Conservation (phyloP, 37 sponge, comb jelly and placozoan species). For the Tethya wilhelma region DNA sequence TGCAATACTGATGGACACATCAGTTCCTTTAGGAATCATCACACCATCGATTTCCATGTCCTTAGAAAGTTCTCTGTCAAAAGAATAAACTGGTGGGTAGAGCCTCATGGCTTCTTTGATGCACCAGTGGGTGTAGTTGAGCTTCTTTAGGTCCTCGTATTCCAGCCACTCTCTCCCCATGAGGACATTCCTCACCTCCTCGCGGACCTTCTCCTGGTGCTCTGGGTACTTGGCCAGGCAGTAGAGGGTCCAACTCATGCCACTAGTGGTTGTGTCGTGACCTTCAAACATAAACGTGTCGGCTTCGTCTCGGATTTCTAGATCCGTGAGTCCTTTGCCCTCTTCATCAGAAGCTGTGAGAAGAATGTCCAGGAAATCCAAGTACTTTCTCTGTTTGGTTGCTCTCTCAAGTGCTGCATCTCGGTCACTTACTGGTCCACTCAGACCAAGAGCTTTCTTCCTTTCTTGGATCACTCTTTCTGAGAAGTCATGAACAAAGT, state of each 20-base stretch:
- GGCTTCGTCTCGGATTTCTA: too few species aligned
- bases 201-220: slow-evolving; percentile 80
- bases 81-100: slow-evolving; percentile 66
- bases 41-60: slow-evolving; percentile 48
- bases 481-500: slow-evolving; percentile 55
- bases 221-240: slow-evolving; percentile 60
- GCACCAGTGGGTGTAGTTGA: slow-evolving; percentile 57
- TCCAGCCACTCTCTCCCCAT: slow-evolving; percentile 46
- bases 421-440: too few species aligned
- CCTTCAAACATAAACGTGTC: slow-evolving; percentile 95
- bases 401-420: background rate
- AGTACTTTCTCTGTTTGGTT: slow-evolving; percentile 2
- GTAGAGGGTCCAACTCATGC: slow-evolving; percentile 43
- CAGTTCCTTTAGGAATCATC: slow-evolving; percentile 57
- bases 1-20: slow-evolving; percentile 22
- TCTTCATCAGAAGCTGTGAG: slow-evolving; percentile 63
- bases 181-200: slow-evolving; percentile 68
- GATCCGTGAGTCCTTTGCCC: too few species aligned
- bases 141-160: too few species aligned
- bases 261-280: slow-evolving; percentile 85
- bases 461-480: slow-evolving; percentile 46
- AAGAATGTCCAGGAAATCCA: slow-evolving; percentile 79
- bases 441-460: slow-evolving; percentile 37
- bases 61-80: slow-evolving; percentile 20
- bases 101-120: slow-evolving; percentile 94